Evolutionary conservation across 2,797 vertebrate genomes (phyloP).

Genomic region (Phyllotis vaccarum): DNA sequence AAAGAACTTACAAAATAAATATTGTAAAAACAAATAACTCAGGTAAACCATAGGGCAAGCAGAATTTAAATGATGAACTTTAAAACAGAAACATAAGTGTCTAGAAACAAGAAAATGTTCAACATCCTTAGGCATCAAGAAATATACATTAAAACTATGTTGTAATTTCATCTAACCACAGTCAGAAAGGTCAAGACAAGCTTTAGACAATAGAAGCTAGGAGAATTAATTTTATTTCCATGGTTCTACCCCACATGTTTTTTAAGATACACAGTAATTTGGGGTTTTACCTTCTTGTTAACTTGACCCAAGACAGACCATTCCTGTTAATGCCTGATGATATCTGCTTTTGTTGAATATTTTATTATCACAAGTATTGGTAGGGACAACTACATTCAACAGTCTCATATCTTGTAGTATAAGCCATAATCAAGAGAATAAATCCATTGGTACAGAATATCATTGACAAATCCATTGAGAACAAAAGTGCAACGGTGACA

Average conservation of each 20-base stretch:
- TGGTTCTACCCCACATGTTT: not conserved
- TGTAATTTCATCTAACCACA: not conserved
- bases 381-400: not conserved
- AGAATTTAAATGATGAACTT: not conserved
- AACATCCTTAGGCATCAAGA: not conserved
- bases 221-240: not conserved
- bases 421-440: not conserved
- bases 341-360: not conserved
- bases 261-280: not conserved
- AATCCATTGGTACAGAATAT: not conserved
- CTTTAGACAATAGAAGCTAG: not conserved
- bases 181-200: not conserved
- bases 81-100: not conserved
- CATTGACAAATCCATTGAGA: not conserved
- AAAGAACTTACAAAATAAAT: not conserved
- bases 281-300: not conserved
- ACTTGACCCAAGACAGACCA: not conserved
- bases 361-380: not conserved
- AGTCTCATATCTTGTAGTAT: not conserved
- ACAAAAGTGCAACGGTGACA: not conserved
- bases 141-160: not conserved
- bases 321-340: not conserved
- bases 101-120: not conserved
- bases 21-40: not conserved
- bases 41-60: not conserved